phyloP scores from a whole-genome alignment of 2,888 invertebrate genomes.

The Hartigia nigra region DNA sequence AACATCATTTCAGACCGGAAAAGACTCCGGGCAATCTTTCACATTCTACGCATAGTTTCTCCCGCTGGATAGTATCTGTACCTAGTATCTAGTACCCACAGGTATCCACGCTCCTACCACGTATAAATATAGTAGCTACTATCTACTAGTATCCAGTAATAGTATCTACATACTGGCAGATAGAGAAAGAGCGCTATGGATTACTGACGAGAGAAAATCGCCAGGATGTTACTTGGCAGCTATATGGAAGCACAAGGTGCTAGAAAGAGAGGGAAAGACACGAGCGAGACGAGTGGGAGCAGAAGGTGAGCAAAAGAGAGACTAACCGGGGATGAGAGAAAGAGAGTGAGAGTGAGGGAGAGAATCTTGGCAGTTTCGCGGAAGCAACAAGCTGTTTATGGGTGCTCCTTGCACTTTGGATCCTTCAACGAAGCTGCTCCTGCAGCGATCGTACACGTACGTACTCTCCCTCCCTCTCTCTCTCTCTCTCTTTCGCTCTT shows the following conservation, averaged over 20 bases:
- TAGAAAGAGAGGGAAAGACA: neutral
- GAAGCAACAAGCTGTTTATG: constrained; percentile 66
- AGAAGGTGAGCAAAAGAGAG: neutral
- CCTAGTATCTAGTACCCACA: neutral
- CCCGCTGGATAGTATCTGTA: constrained; percentile 25
- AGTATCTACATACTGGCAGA: neutral
- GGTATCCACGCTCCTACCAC: neutral
- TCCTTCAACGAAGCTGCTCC: neutral
- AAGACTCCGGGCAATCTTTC: constrained; percentile 47
- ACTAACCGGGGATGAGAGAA: neutral
- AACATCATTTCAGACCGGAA: neutral
- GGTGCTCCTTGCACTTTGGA: constrained; percentile 30
- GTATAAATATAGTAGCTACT: neutral
- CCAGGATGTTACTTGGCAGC: neutral
- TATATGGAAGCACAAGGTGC: neutral
- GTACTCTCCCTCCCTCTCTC: constrained; percentile 22
- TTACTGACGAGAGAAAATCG: neutral
- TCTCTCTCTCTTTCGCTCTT: constrained; percentile 31
- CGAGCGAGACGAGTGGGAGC: neutral
- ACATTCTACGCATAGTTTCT: constrained; percentile 59
- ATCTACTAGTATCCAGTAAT: neutral
- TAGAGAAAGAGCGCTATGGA: neutral
- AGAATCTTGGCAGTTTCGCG: constrained; percentile 24
- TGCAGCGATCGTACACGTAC: constrained; percentile 14
- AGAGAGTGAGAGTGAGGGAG: constrained; percentile 1